Conservation (phyloP, 2,113 vertebrate species). For the Gallinago paraguaiae region DNA sequence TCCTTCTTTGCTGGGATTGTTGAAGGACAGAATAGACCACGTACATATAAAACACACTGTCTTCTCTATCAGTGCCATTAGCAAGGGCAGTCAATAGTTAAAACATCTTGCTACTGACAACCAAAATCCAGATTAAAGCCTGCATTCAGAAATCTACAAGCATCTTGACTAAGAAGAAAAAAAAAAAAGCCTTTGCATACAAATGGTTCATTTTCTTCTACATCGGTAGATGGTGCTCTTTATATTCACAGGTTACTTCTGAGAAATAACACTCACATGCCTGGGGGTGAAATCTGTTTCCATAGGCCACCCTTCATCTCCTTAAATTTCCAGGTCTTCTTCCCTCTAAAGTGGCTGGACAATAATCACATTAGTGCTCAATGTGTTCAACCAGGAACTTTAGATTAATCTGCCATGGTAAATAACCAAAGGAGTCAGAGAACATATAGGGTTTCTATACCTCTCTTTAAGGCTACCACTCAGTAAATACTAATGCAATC, state of each 20-base stretch:
- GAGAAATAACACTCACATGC: neutral
- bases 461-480: neutral
- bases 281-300: neutral
- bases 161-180: neutral
- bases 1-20: neutral
- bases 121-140: neutral
- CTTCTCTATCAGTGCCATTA: neutral
- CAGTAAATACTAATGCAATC: neutral
- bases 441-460: neutral
- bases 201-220: neutral
- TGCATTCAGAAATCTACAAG: neutral
- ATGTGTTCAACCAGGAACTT: neutral
- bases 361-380: neutral
- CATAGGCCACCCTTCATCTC: neutral
- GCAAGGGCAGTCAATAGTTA: neutral
- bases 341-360: neutral
- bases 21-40: neutral
- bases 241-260: neutral
- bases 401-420: neutral
- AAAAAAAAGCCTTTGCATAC: neutral
- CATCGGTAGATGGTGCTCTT: slow-evolving; percentile 55
- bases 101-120: neutral
- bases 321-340: neutral
- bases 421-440: neutral
- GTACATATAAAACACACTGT: neutral